phyloP scores from a whole-genome alignment of 2,113 vertebrate species.

The Aramus guarauna region DNA sequence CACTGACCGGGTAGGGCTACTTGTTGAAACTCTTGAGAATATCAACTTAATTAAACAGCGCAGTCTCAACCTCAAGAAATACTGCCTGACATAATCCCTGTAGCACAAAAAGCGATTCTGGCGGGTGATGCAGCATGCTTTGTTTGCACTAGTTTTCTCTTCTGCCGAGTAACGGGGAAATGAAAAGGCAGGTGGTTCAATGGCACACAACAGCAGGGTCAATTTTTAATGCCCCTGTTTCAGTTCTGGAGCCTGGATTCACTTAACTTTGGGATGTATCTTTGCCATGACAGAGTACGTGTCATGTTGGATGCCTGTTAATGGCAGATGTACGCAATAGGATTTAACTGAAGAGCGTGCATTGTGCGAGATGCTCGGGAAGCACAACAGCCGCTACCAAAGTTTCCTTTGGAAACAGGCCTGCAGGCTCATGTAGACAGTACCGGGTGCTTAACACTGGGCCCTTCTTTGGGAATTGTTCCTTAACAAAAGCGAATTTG shows the following conservation, averaged over 20 bases:
- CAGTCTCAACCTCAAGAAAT: not conserved
- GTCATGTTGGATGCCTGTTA: not conserved
- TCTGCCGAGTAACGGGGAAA: rapidly evolving
- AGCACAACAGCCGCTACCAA: rapidly evolving
- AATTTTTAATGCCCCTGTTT: not conserved
- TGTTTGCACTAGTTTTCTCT: not conserved
- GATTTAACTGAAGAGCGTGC: rapidly evolving
- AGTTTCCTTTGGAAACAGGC: not conserved
- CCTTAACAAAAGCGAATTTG: not conserved
- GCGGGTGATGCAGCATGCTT: not conserved
- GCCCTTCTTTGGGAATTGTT: not conserved
- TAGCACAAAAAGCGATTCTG: not conserved
- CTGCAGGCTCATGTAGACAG: not conserved
- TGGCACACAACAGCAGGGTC: rapidly evolving
- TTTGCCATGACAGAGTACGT: not conserved
- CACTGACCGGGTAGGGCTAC: not conserved
- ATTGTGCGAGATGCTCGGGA: not conserved
- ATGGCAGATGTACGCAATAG: not conserved
- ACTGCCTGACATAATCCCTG: not conserved
- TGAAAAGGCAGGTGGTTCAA: not conserved
- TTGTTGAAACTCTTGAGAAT: not conserved
- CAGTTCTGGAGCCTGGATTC: not conserved
- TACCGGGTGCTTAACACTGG: rapidly evolving
- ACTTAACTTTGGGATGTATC: not conserved
- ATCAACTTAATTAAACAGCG: not conserved